phyloP scores from a whole-genome alignment of 64 coral and sea anemone genomes.

The Pocillopora verrucosa region DNA sequence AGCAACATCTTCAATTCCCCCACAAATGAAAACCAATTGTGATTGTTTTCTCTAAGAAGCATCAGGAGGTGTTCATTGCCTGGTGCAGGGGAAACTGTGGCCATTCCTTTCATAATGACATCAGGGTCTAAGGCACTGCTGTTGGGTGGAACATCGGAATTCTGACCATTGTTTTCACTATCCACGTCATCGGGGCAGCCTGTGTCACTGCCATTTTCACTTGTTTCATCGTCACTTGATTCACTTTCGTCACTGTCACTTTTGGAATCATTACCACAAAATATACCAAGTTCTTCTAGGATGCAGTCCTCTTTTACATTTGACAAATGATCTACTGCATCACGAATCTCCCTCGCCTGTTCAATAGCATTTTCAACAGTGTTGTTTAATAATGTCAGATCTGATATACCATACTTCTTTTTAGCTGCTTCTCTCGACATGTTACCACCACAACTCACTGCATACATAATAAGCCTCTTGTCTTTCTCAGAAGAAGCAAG shows the following conservation, averaged over 20 bases:
- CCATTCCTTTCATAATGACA: slow-evolving; percentile 16
- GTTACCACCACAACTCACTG: slow-evolving; percentile 20
- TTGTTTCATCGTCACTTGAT: too few species aligned
- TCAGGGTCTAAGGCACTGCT: too few species aligned
- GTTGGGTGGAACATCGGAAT: too few species aligned
- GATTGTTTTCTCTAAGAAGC: slow-evolving; percentile 31
- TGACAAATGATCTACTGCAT: too few species aligned
- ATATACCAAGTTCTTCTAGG: too few species aligned
- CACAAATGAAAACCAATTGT: slow-evolving; percentile 74
- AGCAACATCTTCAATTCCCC: slow-evolving; percentile 20
- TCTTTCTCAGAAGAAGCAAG: slow-evolving; percentile 59
- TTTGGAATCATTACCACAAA: too few species aligned
- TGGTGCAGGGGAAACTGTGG: slow-evolving; percentile 7
- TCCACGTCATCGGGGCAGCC: too few species aligned
- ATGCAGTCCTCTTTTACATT: too few species aligned
- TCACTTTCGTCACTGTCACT: too few species aligned
- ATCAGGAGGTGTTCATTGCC: neutral
- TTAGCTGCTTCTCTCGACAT: slow-evolving; percentile 43
- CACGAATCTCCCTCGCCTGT: slow-evolving; percentile 2
- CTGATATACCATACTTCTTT: slow-evolving; percentile 50
- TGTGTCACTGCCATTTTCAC: too few species aligned
- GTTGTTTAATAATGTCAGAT: neutral
- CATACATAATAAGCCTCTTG: slow-evolving; percentile 32
- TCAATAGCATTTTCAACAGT: neutral
- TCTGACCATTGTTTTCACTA: too few species aligned